Conservation (phyloP, 1,140 invertebrate species). For the Papilio polyxenes region DNA sequence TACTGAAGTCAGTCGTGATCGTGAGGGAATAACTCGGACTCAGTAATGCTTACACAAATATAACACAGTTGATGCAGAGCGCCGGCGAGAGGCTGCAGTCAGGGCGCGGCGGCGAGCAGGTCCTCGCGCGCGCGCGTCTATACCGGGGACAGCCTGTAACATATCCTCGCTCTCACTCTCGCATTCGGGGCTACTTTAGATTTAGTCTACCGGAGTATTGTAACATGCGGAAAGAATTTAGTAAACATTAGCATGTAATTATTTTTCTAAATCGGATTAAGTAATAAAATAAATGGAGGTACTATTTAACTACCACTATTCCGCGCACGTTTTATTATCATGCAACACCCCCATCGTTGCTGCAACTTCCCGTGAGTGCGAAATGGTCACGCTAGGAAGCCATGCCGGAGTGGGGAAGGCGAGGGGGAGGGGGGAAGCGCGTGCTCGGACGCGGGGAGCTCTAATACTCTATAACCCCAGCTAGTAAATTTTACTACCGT, state of each 20-base stretch:
- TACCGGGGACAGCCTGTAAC: slow-evolving; percentile 47
- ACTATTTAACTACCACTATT: slow-evolving; percentile 28
- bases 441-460: slow-evolving; percentile 28
- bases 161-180: not conserved
- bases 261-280: not conserved
- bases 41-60: not conserved
- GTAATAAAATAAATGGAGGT: slow-evolving; percentile 29
- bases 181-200: slow-evolving; percentile 1
- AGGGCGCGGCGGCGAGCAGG: slow-evolving; percentile 39
- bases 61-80: not conserved
- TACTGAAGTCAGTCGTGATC: slow-evolving; percentile 7
- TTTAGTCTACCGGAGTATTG: slow-evolving; percentile 10
- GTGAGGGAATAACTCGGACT: slow-evolving; percentile 3
- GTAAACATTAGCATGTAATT: not conserved
- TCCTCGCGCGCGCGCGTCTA: slow-evolving; percentile 38
- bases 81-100: not conserved
- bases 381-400: slow-evolving; percentile 44
- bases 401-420: slow-evolving; percentile 44
- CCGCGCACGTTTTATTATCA: slow-evolving; percentile 37
- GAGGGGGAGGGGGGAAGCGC: slow-evolving; percentile 17
- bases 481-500: slow-evolving; percentile 43
- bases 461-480: slow-evolving; percentile 41
- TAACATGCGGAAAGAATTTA: slow-evolving; percentile 39
- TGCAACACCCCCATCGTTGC: slow-evolving; percentile 39
- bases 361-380: not conserved